These are phyloP conservation scores for Sinhomidia bicolor DNA, from an alignment of 2,888 invertebrate genomes.

Conservation along the genomic window DNA sequence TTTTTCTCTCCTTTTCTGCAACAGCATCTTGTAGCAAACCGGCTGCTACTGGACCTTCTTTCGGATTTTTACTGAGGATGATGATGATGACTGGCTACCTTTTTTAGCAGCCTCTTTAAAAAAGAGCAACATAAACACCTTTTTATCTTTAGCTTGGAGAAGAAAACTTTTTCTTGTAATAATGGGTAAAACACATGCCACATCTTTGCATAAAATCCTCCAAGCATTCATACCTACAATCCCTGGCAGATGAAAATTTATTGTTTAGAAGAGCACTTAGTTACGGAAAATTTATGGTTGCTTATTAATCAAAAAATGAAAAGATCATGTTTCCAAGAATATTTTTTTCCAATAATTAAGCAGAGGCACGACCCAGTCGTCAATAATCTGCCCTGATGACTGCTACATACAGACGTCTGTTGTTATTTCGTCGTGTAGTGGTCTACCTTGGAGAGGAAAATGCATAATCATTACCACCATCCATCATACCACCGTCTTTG, in stretches of 20 bases:
- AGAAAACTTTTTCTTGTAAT: not conserved
- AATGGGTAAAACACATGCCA: conserved; percentile 50
- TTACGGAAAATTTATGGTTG: conserved; percentile 47
- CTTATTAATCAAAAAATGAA: conserved; percentile 51
- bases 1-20: not conserved
- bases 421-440: too few relatives aligned
- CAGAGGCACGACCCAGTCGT: conserved; percentile 49
- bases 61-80: not conserved
- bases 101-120: conserved; percentile 27
- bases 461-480: conserved; percentile 47
- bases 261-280: not conserved
- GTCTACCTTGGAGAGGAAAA: conserved; percentile 67
- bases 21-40: conserved; percentile 9
- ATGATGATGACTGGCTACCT: not conserved
- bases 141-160: not conserved
- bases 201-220: not conserved
- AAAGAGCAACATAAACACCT: not conserved
- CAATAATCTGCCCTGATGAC: conserved; percentile 16
- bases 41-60: not conserved
- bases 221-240: not conserved
- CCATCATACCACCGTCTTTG: not conserved
- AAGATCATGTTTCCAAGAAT: conserved; percentile 69
- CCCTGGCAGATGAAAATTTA: conserved; percentile 4
- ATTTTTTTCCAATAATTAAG: conserved; percentile 41
- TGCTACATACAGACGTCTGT: too few relatives aligned